Base-by-base conservation (phyloP, 1,140 invertebrate genomes). In the Drosophila mayri region DNA sequence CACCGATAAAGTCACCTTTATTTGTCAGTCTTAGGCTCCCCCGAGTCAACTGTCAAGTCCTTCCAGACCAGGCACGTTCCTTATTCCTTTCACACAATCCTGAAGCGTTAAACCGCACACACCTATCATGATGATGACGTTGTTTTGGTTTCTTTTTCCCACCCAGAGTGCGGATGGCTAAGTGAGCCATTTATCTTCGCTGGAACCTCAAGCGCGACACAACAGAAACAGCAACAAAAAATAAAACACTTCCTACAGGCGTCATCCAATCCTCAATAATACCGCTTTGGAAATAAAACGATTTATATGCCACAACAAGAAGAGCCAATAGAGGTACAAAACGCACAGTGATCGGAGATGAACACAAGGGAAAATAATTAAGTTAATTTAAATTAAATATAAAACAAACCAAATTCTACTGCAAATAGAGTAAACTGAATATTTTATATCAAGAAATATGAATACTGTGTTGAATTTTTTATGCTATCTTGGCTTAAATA, bases 121-220 rank as follows among this genome's bases (percentile, higher is more conserved):
- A 90, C 85, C 85, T 90, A 90, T 79, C 77, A 72, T 64, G 76
- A 71, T 58, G 57, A 65, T 75, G 61, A 37, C 61, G 64, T 25
- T 77, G 40, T 61, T 68, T 59, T 46, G 62, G 32, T 32, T 64
- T n/a, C 46, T 47, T 14, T 66, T 67, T 76, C 60, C 64, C 62
- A 35, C 46, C 49, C 75, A 35, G 43, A 32, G 62, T 64, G 62
- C 63, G 75, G 63, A 60, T 86, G 52, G 78, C 81, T 88, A 92
- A 92, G 90, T 92, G 90, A 92, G 90, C 90, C 86, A 92, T 92
- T 92, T 92, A 92, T 92, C 90, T 92, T 92, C 44, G 59, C 72
- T 70, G 81, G 84, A 92, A 92, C 90, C 90, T 92, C 74, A 80
- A 90, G 79, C 82, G 86, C 87, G 87, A 86, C 79, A 91, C 76